phyloP scores from a whole-genome alignment of 2,113 vertebrate species.

The Embiotoca jacksoni region DNA sequence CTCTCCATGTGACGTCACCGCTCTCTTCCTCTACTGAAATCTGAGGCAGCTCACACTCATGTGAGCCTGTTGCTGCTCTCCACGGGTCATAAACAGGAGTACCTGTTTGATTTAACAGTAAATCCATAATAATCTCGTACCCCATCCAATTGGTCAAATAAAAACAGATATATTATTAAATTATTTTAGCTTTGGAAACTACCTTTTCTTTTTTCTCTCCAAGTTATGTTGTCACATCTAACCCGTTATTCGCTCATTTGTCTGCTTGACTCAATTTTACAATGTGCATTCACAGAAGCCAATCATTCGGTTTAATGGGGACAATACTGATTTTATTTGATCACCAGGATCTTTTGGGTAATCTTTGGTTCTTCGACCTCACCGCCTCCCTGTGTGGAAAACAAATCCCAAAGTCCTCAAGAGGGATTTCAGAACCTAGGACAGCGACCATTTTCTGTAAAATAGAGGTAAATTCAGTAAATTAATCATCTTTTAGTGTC shows the following conservation, averaged over 20 bases:
- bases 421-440: conserved; percentile 13
- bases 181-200: no score
- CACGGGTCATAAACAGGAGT: conserved; percentile 47
- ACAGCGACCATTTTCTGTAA: neutral
- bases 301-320: neutral
- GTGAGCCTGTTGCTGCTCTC: conserved; percentile 54
- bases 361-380: conserved; percentile 2
- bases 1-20: conserved; percentile 62
- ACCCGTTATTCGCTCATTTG: no score
- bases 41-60: neutral
- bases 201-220: no score
- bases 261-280: no score
- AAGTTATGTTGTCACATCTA: no score
- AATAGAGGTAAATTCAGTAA: neutral
- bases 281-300: no score
- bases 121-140: neutral
- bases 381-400: neutral
- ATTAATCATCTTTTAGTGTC: no score
- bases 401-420: neutral
- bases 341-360: neutral
- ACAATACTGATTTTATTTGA: no score
- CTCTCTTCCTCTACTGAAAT: conserved; percentile 64
- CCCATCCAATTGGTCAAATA: neutral
- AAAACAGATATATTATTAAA: neutral
- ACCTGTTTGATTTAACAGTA: neutral